Evolutionary conservation across 2,113 vertebrate species (phyloP), one percentile per base, ranked within the genome.

Genomic region (Sphyrna mokarran): DNA sequence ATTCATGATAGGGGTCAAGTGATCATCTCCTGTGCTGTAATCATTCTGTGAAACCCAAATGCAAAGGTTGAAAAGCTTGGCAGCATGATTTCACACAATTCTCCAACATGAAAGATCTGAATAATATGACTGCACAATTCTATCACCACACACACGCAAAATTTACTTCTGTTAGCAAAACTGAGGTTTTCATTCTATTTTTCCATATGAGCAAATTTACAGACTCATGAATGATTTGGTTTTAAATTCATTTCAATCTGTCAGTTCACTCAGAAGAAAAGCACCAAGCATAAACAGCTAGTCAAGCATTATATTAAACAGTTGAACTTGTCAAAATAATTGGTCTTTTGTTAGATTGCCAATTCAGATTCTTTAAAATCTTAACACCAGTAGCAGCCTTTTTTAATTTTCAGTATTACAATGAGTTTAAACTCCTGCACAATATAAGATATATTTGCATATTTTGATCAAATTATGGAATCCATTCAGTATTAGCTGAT

Each of bases 291-390:
- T 96, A 97, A 97, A 97, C 95, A 95, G 96, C 96, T 96, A 97
- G 96, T 97, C 97, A 97, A 95, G 97, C 97, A 97, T 97, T 96
- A 97, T 97, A 97, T 97, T 97, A 97, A 97, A 97, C 96, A 97
- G 96, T 96, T 97, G 97, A 98, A 97, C 68, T 80, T 97, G 97
- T 97, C 97, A 97, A 97, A 97, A 97, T 97, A 97, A 98, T 97
- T 96, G 95, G 72, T 96, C 37, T 95, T 63, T 96, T 86, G 2
- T 96, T 96, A 95, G 96, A 96, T 87, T 96, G 96, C 89, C 96
- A 61, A 93, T 96, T 97, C 86, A 29, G 96, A 37, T 96, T 68
- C 43, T 26, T 96, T 80, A 61, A 7, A 96, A 91, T 96, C 96
- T 96, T 95, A 76, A 48, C 96, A 93, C 97, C 96, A 70, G n/a